phyloP scores from a whole-genome alignment of 2,888 invertebrate species.

The Apamea epomidion region DNA sequence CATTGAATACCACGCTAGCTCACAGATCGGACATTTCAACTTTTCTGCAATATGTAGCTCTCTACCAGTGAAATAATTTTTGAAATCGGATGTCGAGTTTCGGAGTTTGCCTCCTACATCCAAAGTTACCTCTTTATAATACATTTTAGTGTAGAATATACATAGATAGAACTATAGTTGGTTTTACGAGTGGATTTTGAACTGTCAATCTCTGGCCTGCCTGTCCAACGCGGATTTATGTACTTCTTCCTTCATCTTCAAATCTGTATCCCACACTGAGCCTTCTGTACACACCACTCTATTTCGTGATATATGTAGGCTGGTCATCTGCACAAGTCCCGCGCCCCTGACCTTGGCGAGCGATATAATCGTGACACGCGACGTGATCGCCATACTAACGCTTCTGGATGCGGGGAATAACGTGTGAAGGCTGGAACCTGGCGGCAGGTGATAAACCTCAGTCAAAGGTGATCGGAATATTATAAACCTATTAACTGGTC shows the following conservation, averaged over 20 bases:
- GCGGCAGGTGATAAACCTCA: constrained; percentile 53
- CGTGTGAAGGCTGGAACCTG: constrained; percentile 57
- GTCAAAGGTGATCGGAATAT: constrained; percentile 56
- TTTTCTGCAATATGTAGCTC: no score
- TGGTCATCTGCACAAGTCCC: constrained; percentile 42
- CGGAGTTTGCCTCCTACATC: not conserved
- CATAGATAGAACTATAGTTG: not conserved
- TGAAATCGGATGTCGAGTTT: not conserved
- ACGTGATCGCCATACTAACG: constrained; percentile 56
- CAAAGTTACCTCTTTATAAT: not conserved
- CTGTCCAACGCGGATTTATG: not conserved
- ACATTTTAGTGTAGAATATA: not conserved
- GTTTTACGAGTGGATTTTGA: not conserved
- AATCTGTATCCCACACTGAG: not conserved
- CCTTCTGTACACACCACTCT: constrained; percentile 37
- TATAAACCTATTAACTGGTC: constrained; percentile 39
- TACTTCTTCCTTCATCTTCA: not conserved
- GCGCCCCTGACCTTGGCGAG: constrained; percentile 57
- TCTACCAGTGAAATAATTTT: not conserved
- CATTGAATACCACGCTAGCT: not conserved
- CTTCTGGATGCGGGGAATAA: constrained; percentile 52
- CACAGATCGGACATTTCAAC: not conserved
- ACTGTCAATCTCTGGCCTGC: not conserved
- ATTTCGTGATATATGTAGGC: constrained; percentile 46
- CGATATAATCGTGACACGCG: constrained; percentile 58